Evolutionary conservation across 2,888 invertebrate species (phyloP), one percentile per base, ranked within the genome.

Genomic region (Mythimna impura): DNA sequence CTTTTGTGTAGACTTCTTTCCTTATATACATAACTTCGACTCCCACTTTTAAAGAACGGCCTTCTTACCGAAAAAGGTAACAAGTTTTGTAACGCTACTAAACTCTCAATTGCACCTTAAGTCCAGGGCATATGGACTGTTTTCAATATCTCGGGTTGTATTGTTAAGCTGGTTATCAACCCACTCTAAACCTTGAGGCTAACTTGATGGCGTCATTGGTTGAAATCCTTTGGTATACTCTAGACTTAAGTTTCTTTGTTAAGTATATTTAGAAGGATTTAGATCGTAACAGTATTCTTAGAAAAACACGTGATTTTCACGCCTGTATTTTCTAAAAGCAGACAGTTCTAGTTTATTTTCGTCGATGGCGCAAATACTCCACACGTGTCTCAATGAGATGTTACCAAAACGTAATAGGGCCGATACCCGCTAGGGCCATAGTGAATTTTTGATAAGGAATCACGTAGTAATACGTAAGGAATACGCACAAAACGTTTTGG

Each of bases 181-280:
- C 69, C 68, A 81, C 77, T 61, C 50, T 36, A 12, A 70, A 60
- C 81, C 77, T 81, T 66, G 68, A 57, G 0, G 14, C 81, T 77
- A 54, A 72, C 81, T 36, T 34, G 17, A 67, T 84, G 66, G 34
- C 81, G 82, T 82, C 70, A 81, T 63, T 60, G 40, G 9, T 14
- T 52, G 25, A 47, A 52, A 75, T 43, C 55, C n/a, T 43, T 73
- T 50, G 22, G 55, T 62, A 43, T 43, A 54, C 63, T 22, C 43
- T 54, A 22, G 14, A 64, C 47, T 64, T 30, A 8, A 47, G 36
- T 71, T 60, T 10, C 47, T 71, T 71, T 71, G 54, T 78, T 43
- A 20, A n/a, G 25, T n/a, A 20, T 30, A 14, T 68, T 52, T 30
- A 60, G 17, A 58, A 52, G 12, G 50, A 9, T 30, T 71, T n/a